A percentile compares a stretch with the other conserved stretches of the same genome.
These are phyloP conservation scores for Meteorus cinctellus DNA, from an alignment of 2,888 invertebrate species.

Conservation along the genomic window DNA sequence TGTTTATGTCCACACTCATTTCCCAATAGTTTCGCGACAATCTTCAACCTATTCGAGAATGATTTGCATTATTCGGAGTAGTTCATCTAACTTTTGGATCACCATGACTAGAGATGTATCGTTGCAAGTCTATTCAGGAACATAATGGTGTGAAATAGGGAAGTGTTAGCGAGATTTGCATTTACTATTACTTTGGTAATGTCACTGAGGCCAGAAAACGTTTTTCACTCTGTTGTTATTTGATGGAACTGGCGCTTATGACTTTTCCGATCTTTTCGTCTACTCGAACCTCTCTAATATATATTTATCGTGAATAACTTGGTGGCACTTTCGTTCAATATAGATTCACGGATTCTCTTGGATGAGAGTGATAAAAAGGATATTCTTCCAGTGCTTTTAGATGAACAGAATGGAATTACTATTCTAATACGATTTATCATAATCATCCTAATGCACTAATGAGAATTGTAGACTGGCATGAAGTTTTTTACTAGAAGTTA, in stretches of 20 bases:
- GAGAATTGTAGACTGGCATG: conserved; percentile 19
- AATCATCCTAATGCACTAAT: not conserved
- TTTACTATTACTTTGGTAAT: not conserved
- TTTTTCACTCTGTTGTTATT: too few species aligned
- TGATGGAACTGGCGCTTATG: not conserved
- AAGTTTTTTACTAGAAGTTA: not conserved
- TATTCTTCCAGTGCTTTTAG: not conserved
- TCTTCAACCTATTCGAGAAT: not conserved
- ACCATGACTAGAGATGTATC: too few species aligned
- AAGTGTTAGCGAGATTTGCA: not conserved
- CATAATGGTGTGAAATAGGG: not conserved
- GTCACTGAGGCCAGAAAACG: not conserved
- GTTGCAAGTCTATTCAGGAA: not conserved
- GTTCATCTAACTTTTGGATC: not conserved
- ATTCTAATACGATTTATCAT: not conserved
- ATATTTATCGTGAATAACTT: not conserved
- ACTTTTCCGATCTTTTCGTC: not conserved
- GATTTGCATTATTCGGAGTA: not conserved
- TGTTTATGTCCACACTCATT: not conserved
- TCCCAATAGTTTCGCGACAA: conserved; percentile 26
- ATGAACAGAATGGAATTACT: not conserved
- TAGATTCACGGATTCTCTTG: not conserved
- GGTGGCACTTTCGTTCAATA: not conserved
- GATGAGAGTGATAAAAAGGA: not conserved
- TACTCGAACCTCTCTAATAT: conserved; percentile 3